A percentile compares a stretch with the other conserved stretches of the same genome.
These are phyloP conservation scores for Atrina japonica DNA, from an alignment of 2,888 invertebrate genomes.

Conservation along the genomic window DNA sequence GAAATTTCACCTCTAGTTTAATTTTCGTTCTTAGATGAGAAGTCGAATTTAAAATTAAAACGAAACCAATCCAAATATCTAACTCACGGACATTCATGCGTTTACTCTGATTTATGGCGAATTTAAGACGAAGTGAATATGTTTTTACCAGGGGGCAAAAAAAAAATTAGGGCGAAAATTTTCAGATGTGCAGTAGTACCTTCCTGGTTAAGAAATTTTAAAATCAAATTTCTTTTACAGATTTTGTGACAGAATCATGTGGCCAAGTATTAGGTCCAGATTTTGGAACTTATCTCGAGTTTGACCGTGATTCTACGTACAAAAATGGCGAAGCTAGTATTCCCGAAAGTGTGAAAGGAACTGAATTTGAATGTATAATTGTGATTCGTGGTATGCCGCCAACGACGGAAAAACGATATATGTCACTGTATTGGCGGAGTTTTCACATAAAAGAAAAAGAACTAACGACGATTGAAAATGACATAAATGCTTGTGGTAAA, in stretches of 20 bases:
- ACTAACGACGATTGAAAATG: constrained; percentile 28
- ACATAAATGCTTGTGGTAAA: constrained; percentile 48
- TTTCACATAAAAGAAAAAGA: constrained; percentile 52
- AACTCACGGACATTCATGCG: too few species aligned
- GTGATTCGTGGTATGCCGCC: constrained; percentile 54
- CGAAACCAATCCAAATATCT: too few species aligned
- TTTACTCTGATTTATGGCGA: too few species aligned
- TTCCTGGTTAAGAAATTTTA: not conserved
- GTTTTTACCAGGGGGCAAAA: too few species aligned
- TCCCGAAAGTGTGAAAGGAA: constrained; percentile 37
- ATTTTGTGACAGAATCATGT: constrained; percentile 55
- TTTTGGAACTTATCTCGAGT: constrained; percentile 50
- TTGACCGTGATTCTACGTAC: constrained; percentile 39
- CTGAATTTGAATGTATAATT: constrained; percentile 49
- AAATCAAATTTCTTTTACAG: constrained; percentile 18
- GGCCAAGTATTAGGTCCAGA: constrained; percentile 57
- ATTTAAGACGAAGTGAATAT: too few species aligned
- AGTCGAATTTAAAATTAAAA: too few species aligned
- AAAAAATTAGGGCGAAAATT: too few species aligned
- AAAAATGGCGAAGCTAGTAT: constrained; percentile 15
- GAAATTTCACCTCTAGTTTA: too few species aligned
- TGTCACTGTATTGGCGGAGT: constrained; percentile 55
- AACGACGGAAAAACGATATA: constrained; percentile 34
- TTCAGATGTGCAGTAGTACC: too few species aligned
- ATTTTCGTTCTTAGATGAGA: too few species aligned